phyloP scores from a whole-genome alignment of 2,113 vertebrate genomes.

The Vimba vimba region DNA sequence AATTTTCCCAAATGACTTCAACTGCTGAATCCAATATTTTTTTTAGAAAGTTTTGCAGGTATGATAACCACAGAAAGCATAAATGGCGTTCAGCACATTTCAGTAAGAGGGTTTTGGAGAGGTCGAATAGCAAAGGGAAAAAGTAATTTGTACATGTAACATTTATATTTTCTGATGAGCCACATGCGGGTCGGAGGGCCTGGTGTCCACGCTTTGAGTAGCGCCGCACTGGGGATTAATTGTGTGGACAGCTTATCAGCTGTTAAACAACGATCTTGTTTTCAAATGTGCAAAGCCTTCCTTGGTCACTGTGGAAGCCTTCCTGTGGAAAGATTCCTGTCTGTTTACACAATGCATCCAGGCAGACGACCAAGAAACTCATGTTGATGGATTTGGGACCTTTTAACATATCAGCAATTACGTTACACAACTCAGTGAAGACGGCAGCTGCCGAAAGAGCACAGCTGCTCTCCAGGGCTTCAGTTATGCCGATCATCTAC shows the following conservation, averaged over 20 bases:
- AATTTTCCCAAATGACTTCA: neutral
- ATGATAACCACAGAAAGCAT: neutral
- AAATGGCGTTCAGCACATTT: neutral
- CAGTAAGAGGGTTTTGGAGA: neutral
- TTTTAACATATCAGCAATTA: constrained; percentile 53
- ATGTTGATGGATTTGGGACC: constrained; percentile 44
- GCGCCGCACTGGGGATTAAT: neutral
- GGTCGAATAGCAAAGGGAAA: neutral
- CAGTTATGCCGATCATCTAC: constrained; percentile 13
- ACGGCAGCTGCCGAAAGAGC: constrained; percentile 57
- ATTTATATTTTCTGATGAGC: neutral
- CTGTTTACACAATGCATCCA: constrained; percentile 60
- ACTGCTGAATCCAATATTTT: neutral
- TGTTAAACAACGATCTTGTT: neutral
- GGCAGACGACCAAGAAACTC: constrained; percentile 42
- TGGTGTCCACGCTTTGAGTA: neutral
- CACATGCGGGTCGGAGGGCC: neutral
- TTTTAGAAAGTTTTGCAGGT: neutral
- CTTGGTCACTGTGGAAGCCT: constrained; percentile 21
- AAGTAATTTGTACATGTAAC: neutral
- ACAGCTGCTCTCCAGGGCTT: constrained; percentile 54
- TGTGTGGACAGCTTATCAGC: neutral
- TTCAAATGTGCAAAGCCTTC: constrained; percentile 1
- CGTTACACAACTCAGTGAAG: constrained; percentile 52
- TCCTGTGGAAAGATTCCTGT: constrained; percentile 39